A percentile compares a stretch with the other conserved stretches of the same genome.
These are phyloP conservation scores for Orthosia gracilis DNA, from an alignment of 2,888 invertebrate genomes.

Conservation along the genomic window DNA sequence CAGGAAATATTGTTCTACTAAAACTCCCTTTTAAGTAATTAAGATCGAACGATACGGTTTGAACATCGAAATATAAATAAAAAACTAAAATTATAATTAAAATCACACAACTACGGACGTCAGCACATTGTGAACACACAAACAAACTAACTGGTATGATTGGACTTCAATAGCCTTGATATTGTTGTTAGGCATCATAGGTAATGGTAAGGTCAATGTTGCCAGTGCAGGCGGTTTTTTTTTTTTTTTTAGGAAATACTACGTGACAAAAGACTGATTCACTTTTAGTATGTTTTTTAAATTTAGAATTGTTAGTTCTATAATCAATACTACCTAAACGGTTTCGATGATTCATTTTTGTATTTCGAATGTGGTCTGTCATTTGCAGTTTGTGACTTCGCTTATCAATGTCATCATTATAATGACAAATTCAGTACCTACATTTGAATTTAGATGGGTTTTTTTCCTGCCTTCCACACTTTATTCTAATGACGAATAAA, in stretches of 20 bases:
- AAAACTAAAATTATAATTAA: slow-evolving; percentile 7
- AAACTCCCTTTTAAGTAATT: background rate
- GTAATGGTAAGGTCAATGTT: slow-evolving; percentile 42
- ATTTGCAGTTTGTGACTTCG: background rate
- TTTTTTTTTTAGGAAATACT: background rate
- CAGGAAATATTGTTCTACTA: background rate
- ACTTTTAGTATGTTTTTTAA: no score
- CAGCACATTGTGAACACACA: slow-evolving; percentile 15
- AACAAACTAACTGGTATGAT: slow-evolving; percentile 21
- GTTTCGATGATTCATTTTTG: slow-evolving; percentile 1
- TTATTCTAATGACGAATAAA: no score
- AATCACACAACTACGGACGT: slow-evolving; percentile 8
- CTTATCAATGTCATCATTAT: slow-evolving; percentile 14
- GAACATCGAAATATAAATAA: background rate
- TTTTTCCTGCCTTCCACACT: background rate
- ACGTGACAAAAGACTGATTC: background rate
- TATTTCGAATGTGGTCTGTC: background rate
- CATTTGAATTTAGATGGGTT: slow-evolving; percentile 9
- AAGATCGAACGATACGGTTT: background rate
- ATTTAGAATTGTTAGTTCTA: background rate
- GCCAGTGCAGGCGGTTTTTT: slow-evolving; percentile 3
- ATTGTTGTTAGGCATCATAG: slow-evolving; percentile 7
- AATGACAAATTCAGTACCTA: background rate
- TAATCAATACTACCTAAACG: background rate
- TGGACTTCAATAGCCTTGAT: slow-evolving; percentile 37